Percentiles rank a stretch among this genome's conserved stretches.
Evolutionary conservation across 2,888 invertebrate species (phyloP).

Genomic region (Eudasyphora cyanicolor): DNA sequence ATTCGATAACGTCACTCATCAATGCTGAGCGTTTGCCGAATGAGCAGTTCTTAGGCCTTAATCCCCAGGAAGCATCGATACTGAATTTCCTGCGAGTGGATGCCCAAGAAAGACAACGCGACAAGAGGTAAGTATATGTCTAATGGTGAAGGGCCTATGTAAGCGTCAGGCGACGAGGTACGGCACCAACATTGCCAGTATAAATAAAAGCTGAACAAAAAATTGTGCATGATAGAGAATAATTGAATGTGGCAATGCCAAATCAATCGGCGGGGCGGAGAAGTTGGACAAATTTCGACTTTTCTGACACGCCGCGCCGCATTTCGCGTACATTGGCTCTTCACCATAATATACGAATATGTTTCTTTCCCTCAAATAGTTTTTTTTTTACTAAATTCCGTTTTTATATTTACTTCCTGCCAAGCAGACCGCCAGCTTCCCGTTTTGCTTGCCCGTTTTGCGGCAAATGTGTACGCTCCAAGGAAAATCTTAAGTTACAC

Average conservation of each 20-base stretch:
- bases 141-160: not conserved
- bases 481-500: constrained; percentile 93
- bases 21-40: constrained; percentile 83
- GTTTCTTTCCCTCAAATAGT: not conserved
- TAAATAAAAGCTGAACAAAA: too few species aligned
- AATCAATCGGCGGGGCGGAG: too few species aligned
- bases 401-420: not conserved
- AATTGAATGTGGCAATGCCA: too few species aligned
- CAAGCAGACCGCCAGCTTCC: constrained; percentile 76
- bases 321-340: too few species aligned
- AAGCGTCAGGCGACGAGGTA: not conserved
- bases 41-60: constrained; percentile 80
- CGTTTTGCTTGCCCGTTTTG: constrained; percentile 94
- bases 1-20: constrained; percentile 80
- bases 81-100: constrained; percentile 85
- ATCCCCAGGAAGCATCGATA: constrained; percentile 82
- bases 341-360: too few species aligned
- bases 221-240: too few species aligned
- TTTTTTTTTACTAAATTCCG: not conserved
- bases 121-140: constrained; percentile 80
- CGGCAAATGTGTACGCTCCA: constrained; percentile 93
- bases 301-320: too few species aligned
- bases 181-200: too few species aligned
- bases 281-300: too few species aligned
- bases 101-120: constrained; percentile 84